Conservation (phyloP, 2,797 vertebrate species). For the Cynopterus sphinx region DNA sequence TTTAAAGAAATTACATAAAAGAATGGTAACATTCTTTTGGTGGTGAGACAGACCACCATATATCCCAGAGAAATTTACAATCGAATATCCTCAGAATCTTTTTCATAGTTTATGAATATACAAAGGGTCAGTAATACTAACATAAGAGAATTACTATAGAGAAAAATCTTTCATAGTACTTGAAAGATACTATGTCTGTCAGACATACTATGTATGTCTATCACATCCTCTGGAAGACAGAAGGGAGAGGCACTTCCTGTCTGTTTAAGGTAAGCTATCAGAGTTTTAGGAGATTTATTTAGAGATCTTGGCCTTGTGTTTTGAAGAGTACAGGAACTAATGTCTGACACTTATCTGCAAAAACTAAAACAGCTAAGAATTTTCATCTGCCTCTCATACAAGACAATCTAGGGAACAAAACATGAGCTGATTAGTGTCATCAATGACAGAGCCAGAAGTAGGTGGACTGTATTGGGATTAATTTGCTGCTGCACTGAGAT, state of each 20-base stretch:
- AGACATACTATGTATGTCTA: background rate
- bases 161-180: background rate
- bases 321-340: background rate
- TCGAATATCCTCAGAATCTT: background rate
- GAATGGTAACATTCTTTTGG: no score
- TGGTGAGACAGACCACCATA: background rate
- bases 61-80: background rate
- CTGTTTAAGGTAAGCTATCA: background rate
- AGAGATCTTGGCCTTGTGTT: background rate
- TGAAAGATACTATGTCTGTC: background rate
- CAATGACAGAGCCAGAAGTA: background rate
- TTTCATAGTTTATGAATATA: background rate
- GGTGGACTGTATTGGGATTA: background rate
- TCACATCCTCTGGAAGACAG: background rate
- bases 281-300: background rate
- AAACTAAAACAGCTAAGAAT: background rate
- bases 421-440: background rate
- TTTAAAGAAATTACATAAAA: background rate
- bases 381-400: background rate
- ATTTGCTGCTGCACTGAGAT: background rate
- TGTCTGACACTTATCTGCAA: background rate
- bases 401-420: background rate
- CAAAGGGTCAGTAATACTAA: background rate
- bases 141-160: background rate
- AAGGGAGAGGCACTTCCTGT: background rate